phyloP scores from a whole-genome alignment of 2,888 invertebrate species.

The Aleiodes alternator region DNA sequence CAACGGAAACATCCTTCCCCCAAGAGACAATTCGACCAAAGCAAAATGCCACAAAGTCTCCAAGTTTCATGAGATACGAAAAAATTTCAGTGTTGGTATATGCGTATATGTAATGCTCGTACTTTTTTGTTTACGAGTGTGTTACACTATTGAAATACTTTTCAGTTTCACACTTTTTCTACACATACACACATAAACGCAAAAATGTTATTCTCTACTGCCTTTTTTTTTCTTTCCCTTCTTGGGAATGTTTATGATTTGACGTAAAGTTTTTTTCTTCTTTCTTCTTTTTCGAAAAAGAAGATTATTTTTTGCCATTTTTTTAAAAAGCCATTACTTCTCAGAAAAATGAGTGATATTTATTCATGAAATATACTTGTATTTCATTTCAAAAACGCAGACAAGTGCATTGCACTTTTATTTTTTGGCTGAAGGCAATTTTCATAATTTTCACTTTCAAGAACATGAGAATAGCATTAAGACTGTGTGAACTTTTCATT shows the following conservation, averaged over 20 bases:
- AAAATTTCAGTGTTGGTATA: constrained; percentile 13
- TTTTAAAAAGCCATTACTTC: too few relatives aligned
- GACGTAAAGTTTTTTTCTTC: too few relatives aligned
- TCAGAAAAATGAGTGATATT: too few relatives aligned
- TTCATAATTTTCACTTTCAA: background rate
- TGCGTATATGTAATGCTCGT: constrained; percentile 1
- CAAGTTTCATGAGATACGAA: constrained; percentile 38
- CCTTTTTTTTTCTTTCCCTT: constrained; percentile 7
- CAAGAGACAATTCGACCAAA: constrained; percentile 38
- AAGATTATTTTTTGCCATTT: too few relatives aligned
- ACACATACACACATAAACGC: too few relatives aligned
- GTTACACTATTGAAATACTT: constrained; percentile 32
- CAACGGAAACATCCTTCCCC: constrained; percentile 1
- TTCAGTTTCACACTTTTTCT: constrained; percentile 33
- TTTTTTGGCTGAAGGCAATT: background rate
- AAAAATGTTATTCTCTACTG: constrained; percentile 2
- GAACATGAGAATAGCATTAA: constrained; percentile 26
- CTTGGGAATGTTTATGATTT: background rate
- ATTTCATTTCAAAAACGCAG: too few relatives aligned
- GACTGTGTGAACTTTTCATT: constrained; percentile 16
- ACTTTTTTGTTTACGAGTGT: constrained; percentile 36
- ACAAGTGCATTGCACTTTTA: too few relatives aligned
- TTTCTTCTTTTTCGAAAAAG: too few relatives aligned
- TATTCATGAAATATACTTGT: too few relatives aligned
- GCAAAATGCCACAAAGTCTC: constrained; percentile 34